Percentiles rank a stretch among this genome's conserved stretches.
These are phyloP conservation scores for Notocelia uddmanniana DNA, from an alignment of 2,888 invertebrate genomes.

Conservation along the genomic window DNA sequence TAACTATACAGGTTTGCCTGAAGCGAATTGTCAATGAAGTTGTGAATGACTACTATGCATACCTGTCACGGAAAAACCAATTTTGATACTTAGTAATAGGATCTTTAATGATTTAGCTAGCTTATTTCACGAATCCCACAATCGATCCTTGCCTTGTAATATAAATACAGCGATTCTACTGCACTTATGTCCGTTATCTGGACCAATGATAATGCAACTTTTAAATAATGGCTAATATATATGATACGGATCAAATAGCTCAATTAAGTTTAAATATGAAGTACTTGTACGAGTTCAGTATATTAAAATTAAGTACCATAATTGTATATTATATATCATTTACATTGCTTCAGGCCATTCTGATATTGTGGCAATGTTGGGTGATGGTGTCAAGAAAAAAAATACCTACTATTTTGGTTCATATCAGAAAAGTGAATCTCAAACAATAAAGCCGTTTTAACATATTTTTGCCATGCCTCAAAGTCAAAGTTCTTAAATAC, in stretches of 20 bases:
- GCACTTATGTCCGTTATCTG: slow-evolving; percentile 25
- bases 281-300: background rate
- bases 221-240: slow-evolving; percentile 25
- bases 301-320: background rate
- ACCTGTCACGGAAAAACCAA: background rate
- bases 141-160: slow-evolving; percentile 20
- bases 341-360: no score
- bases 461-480: no score
- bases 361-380: no score
- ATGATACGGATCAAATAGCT: slow-evolving; percentile 39
- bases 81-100: slow-evolving; percentile 3
- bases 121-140: slow-evolving; percentile 18
- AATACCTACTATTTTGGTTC: no score
- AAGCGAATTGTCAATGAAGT: background rate
- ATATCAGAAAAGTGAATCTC: no score
- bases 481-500: no score
- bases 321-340: no score
- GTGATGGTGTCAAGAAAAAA: no score
- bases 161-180: background rate
- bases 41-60: background rate
- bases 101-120: background rate
- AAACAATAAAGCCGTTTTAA: no score
- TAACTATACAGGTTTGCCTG: background rate
- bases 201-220: slow-evolving; percentile 17
- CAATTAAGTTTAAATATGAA: slow-evolving; percentile 40